Base-by-base conservation (phyloP, 2,797 vertebrate species). In the Orientallactaga sibirica region DNA sequence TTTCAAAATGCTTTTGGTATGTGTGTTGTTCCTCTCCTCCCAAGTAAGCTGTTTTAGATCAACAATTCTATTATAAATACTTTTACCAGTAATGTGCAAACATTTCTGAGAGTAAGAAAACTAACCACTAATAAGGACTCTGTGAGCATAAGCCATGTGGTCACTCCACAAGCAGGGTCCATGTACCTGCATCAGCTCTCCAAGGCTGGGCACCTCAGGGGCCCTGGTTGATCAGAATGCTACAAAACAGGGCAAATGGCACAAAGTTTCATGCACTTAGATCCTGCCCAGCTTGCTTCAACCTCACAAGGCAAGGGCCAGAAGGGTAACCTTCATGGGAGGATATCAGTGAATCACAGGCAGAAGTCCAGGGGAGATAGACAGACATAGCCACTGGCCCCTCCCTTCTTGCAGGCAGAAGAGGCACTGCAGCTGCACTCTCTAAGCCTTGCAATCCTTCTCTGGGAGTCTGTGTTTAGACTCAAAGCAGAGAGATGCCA, bases 1-100 rank as follows among this genome's bases (percentile, higher is more conserved):
- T 74, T 76, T 29, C 37, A 82, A 70, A 91, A 64, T 48, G 12
- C 58, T 75, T 71, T 27, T 61, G 55, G 43, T 25, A 20, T 29
- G 11, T 14, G 15, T 27, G 12, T 24, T 64, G 8, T 14, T 71
- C 41, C n/a, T 14, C 18, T 76, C 61, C 15, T n/a, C 33, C 1
- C 79, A 20, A 83, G 14, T 67, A n/a, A 43, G 33, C 48, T 48
- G 16, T 62, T 67, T 70, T 67, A 82, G 16, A 70, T 41, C 73
- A 94, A 78, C 16, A 66, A 71, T 67, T 55, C 25, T 77, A 73
- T 24, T 43, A 85, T 25, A 33, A 71, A 93, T 66, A 79, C 61
- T 87, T 55, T 33, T 52, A 16, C 37, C 52, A 94, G 3, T 24
- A 86, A 90, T 7, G 18, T 19, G 67, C 33, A 84, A 84, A 27